phyloP scores from a whole-genome alignment of 2,888 invertebrate genomes.

The Parascotia fuliginaria region DNA sequence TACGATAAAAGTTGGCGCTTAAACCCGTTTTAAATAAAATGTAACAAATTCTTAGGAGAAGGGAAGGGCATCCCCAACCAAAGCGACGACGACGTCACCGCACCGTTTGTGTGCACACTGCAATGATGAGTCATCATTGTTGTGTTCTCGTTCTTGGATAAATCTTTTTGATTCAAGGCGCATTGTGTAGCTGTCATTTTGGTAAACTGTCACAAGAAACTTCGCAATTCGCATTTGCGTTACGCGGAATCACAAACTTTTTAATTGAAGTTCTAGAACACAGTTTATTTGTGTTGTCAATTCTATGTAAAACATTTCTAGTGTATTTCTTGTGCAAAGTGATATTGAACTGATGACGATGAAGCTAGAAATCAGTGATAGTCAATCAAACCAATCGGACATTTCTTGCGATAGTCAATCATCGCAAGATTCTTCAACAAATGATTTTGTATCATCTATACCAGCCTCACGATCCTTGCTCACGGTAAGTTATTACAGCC shows the following conservation, averaged over 20 bases:
- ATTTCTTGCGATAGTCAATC: conserved; percentile 87
- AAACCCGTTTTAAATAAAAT: conserved; percentile 60
- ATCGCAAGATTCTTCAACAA: conserved; percentile 85
- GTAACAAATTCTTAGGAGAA: conserved; percentile 70
- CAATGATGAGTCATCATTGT: conserved; percentile 81
- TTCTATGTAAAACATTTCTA: conserved; percentile 57
- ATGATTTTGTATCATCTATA: conserved; percentile 72
- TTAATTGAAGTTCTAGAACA: conserved; percentile 41
- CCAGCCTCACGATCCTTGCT: conserved; percentile 70
- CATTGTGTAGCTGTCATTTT: conserved; percentile 65
- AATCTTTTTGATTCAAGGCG: conserved; percentile 60
- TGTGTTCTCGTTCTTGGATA: conserved; percentile 67
- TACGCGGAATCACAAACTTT: conserved; percentile 52
- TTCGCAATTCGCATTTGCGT: conserved; percentile 55
- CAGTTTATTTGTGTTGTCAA: conserved; percentile 35
- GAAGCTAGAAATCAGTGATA: conserved; percentile 87
- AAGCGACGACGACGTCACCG: conserved; percentile 72
- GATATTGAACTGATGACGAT: conserved; percentile 76
- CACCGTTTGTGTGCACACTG: conserved; percentile 62
- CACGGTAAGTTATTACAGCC: conserved; percentile 64
- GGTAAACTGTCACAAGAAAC: conserved; percentile 69
- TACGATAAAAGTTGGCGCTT: conserved; percentile 56
- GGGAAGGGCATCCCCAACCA: conserved; percentile 85
- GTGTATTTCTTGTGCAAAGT: conserved; percentile 48
- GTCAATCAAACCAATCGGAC: conserved; percentile 86